Evolutionary conservation across 2,113 vertebrate genomes (phyloP), one percentile per base, ranked within the genome.

Genomic region (Panurus biarmicus): DNA sequence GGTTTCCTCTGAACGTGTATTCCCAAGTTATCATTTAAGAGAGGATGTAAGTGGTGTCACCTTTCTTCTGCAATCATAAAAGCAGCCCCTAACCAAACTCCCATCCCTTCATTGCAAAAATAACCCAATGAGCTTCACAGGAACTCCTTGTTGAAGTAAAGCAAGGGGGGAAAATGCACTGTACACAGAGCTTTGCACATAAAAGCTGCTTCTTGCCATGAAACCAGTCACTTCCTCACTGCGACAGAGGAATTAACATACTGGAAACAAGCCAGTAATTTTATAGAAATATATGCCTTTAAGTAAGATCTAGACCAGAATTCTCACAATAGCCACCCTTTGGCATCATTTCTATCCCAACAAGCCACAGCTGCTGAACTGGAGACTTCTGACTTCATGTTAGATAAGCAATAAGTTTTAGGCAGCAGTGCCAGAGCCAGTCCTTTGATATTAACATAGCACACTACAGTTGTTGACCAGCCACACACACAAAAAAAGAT

Each of bases 321-420:
- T 58, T 89, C 74, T 91, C 83, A 83, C 71, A 94, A 74, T 33
- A 71, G 56, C n/a, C 3, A 2, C 28, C 28, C 17, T 90, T 90
- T 94, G 94, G 92, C 82, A 86, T 77, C 6, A 53, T 84, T 93
- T 95, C 85, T 85, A 77, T 57, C 75, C 87, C 82, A 86, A 83
- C 31, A 88, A 95, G 62, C 23, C 72, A 84, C 93, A 95, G 94
- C 93, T 95, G 87, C 82, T 93, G 91, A 91, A 70, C 36, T 81
- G 40, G 38, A 91, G 74, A 58, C 47, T 90, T 91, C 58, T 83
- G 87, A 93, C 75, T 95, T 91, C 91, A 42, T 36, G 35, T 80
- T 42, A 77, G 40, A 48, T 93, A 95, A 87, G 24, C 70, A 90
- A 87, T 33, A 91, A 61, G 35, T 74, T 87, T 66, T 54, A 70